Conservation (phyloP, 2,113 vertebrate genomes). For the Motacilla alba region DNA sequence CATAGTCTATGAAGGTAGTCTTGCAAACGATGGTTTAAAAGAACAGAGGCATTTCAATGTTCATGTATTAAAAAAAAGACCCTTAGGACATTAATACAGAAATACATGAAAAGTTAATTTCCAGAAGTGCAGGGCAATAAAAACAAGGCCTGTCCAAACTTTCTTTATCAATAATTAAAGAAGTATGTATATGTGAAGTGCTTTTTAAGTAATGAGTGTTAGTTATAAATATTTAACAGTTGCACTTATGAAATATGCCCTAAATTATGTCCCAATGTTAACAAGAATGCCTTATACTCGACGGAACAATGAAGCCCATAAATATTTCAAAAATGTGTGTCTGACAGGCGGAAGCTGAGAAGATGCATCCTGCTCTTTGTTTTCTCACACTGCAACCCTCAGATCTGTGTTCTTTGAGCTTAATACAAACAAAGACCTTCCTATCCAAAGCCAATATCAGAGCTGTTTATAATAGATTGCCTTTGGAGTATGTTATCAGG, state of each 20-base stretch:
- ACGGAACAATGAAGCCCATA: conserved; percentile 63
- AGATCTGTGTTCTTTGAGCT: background rate
- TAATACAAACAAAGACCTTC: conserved; percentile 28
- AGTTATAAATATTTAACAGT: conserved; percentile 74
- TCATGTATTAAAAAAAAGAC: background rate
- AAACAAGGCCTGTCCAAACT: conserved; percentile 59
- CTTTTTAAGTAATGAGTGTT: conserved; percentile 69
- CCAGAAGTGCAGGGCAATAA: conserved; percentile 57
- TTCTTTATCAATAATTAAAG: conserved; percentile 71
- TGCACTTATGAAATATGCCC: conserved; percentile 64
- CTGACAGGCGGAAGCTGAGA: conserved; percentile 35
- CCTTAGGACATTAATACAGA: conserved; percentile 19
- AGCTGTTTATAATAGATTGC: background rate
- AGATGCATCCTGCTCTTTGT: background rate
- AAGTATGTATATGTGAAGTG: conserved; percentile 57
- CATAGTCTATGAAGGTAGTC: background rate
- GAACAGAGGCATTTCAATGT: background rate
- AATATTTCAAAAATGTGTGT: conserved; percentile 66
- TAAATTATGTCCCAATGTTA: conserved; percentile 73
- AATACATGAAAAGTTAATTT: conserved; percentile 62
- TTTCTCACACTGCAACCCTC: conserved; percentile 30
- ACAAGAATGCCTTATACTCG: conserved; percentile 63
- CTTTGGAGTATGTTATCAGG: conserved; percentile 38
- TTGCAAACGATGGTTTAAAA: background rate
- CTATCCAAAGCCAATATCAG: background rate